These are phyloP conservation scores for Amiota mariae DNA, from an alignment of 2,888 invertebrate species.

Conservation along the genomic window DNA sequence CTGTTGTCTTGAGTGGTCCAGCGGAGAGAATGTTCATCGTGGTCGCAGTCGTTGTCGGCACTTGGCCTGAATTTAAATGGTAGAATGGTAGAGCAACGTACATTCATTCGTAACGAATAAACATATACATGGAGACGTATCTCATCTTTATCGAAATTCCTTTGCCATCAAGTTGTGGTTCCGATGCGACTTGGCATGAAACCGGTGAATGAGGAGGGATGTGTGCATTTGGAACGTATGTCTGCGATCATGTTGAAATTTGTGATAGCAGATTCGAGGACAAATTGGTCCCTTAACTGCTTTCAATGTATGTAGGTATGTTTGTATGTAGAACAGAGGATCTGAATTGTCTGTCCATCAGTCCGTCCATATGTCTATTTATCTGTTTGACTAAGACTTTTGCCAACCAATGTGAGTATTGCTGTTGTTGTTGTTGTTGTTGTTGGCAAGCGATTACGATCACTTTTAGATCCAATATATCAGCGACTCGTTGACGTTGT, in stretches of 20 bases:
- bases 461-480: conserved; percentile 70
- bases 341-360: conserved; percentile 6
- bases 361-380: conserved; percentile 27
- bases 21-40: neutral
- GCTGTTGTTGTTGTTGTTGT: conserved; percentile 46
- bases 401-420: conserved; percentile 13
- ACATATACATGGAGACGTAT: conserved; percentile 25
- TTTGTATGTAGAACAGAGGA: neutral
- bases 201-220: neutral
- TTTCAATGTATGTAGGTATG: conserved; percentile 32
- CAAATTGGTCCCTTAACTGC: conserved; percentile 64
- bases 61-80: conserved; percentile 42
- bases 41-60: conserved; percentile 18
- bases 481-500: conserved; percentile 68
- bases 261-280: conserved; percentile 62
- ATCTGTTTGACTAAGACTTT: conserved; percentile 15
- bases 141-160: conserved; percentile 48
- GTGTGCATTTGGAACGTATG: conserved; percentile 32
- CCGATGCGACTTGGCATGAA: neutral
- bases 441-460: conserved; percentile 62
- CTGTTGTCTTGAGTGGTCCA: too few species aligned
- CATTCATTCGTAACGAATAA: conserved; percentile 13
- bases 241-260: conserved; percentile 61
- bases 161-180: conserved; percentile 23
- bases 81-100: conserved; percentile 28